These are phyloP conservation scores for Sylvilagus floridanus DNA, from an alignment of 2,797 vertebrate genomes.

Conservation along the genomic window DNA sequence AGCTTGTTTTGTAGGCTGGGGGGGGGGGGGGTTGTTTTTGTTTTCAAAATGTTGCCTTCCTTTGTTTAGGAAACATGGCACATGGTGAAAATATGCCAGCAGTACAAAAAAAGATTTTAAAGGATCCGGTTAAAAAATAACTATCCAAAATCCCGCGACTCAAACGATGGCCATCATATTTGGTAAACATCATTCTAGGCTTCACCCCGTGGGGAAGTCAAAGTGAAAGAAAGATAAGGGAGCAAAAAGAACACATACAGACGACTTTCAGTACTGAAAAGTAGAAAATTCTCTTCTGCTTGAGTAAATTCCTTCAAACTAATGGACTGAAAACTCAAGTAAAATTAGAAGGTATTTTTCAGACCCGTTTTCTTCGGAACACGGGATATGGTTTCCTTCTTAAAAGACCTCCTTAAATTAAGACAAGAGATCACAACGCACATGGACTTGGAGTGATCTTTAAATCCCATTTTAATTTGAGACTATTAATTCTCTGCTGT, in stretches of 20 bases:
- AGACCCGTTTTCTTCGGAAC: background rate
- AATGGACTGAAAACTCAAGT: background rate
- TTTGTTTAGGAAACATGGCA: background rate
- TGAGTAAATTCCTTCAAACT: background rate
- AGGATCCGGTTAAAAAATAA: background rate
- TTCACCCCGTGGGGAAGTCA: background rate
- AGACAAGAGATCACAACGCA: background rate
- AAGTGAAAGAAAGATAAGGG: background rate
- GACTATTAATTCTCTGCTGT: background rate
- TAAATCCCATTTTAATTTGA: constrained; percentile 23
- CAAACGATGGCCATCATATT: background rate
- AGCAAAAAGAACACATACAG: background rate
- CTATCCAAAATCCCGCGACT: background rate
- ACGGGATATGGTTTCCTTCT: background rate
- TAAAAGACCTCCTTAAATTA: background rate
- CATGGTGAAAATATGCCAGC: background rate
- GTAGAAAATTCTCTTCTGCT: background rate
- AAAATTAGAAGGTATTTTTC: background rate
- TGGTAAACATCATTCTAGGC: background rate
- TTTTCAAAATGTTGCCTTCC: background rate
- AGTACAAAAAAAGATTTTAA: background rate
- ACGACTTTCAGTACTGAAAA: background rate
- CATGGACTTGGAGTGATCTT: background rate
- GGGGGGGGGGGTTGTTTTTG: background rate
- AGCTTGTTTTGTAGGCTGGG: too few species aligned